phyloP scores from a whole-genome alignment of 2,113 vertebrate genomes.

The Proteles cristata region DNA sequence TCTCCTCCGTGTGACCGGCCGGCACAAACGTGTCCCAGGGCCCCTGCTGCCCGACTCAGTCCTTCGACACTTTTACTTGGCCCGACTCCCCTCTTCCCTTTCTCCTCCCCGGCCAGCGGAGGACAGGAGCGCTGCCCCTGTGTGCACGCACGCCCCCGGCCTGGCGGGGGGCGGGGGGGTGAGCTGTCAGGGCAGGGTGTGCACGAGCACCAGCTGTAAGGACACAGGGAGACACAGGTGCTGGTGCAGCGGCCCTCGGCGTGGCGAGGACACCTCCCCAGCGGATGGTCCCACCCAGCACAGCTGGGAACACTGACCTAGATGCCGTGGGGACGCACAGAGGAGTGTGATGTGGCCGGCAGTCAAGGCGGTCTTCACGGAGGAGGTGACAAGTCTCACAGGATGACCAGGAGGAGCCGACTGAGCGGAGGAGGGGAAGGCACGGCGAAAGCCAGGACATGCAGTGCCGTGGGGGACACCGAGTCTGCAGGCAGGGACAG shows the following conservation, averaged over 20 bases:
- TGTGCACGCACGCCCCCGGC: fast-evolving
- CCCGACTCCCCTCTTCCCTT: background rate
- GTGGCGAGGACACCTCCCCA: too few species aligned
- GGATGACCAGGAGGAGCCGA: too few species aligned
- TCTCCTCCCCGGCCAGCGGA: background rate
- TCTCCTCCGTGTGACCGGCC: fast-evolving
- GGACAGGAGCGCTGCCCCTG: background rate
- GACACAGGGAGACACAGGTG: background rate
- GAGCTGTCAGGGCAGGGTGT: fast-evolving
- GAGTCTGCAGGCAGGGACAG: background rate
- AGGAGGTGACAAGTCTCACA: background rate
- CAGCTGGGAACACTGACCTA: fast-evolving
- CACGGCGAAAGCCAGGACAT: fast-evolving
- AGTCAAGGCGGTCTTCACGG: background rate
- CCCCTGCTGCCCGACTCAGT: background rate
- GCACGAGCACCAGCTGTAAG: background rate
- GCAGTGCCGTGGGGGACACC: fast-evolving
- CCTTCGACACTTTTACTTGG: background rate
- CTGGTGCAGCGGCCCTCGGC: background rate
- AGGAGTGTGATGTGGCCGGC: fast-evolving
- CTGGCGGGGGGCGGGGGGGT: too few species aligned
- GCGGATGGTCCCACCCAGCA: fast-evolving
- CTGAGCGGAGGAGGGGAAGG: background rate
- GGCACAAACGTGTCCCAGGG: background rate
- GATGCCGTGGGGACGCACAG: fast-evolving